Base-by-base conservation (phyloP, 2,797 vertebrate species). In the Molossus molossus region DNA sequence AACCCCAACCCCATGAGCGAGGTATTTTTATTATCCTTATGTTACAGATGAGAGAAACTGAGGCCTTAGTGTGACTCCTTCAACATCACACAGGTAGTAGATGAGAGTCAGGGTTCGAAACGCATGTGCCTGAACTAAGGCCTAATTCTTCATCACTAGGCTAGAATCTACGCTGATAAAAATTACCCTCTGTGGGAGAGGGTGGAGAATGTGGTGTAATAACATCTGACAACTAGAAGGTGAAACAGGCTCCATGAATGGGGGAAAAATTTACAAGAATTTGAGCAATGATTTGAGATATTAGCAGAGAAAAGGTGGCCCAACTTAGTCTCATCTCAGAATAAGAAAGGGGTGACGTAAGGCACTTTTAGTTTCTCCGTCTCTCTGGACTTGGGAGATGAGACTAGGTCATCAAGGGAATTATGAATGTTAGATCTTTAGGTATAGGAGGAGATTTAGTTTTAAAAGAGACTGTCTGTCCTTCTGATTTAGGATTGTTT, bases 401-500 rank as follows among this genome's bases (percentile, higher is more conserved):
- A 65, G 48, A 29, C 53, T 21, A 37, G 8, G 60, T 40, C 10
- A 9, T 37, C 15, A 57, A 64, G 45, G 27, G 55, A 58, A 73
- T 40, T 21, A 70, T 17, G 17, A 70, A 83, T 65, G 40, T 77
- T 88, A 76, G 70, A 25, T 77, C 21, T 84, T 86, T 72, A 53
- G 1, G 9, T 75, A 37, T 7, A 62, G 53, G n/a, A 82, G 21
- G 27, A 50, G 80, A 65, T 57, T 92, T 65, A 40, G 25, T 11
- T 72, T 29, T 77, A 33, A 29, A 93, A 40, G 25, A 85, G 5
- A 60, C 23, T 85, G 3, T 29, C 40, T 75, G 83, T 62, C 27
- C 64, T 83, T 87, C 87, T 70, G 69, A 55, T 50, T 72, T 87
- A 79, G 57, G 65, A 23, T 62, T 60, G 45, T 94, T 93, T 90